Evolutionary conservation across 2,113 vertebrate genomes (phyloP), one percentile per base, ranked within the genome.

Genomic region (Pseudorasbora parva): DNA sequence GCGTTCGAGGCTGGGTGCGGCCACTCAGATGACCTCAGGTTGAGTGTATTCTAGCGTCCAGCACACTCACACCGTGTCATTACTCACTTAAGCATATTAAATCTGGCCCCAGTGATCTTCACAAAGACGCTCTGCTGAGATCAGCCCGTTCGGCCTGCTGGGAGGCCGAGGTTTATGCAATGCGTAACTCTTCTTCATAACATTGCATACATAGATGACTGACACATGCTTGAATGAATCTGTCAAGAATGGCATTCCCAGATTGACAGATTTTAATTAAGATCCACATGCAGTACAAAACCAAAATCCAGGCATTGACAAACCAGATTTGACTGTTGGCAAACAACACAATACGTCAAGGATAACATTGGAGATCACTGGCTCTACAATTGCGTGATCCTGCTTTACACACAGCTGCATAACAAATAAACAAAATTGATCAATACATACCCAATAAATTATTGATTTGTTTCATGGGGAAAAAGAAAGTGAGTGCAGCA

Each of bases 21-120:
- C 51, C 88, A 91, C 84, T 85, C 78, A 85, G 89, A 92, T 94
- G 93, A 94, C 93, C 94, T 94, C 88, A 92, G 89, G 88, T 90
- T 91, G 45, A 87, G 88, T 89, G 90, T 88, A 91, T 92, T 93
- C 92, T 92, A 90, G 88, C 90, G 91, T 93, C 90, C 90, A 85
- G 92, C 56, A 9, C 82, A 85, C 73, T 91, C 79, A 86, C 88
- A 91, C 87, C 90, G 89, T 93, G 86, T 93, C 86, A 93, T 93
- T 94, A 73, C 51, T 25, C 56, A 59, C 23, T 45, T 82, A 45
- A 56, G 49, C 73, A 33, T 75, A 49, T 41, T 41, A n/a, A 69
- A 69, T 69, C 66, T 19, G 33, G 64, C 33, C 66, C 66, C 66
- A 68, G 64, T 21, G 17, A 68, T 68, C 64, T 68, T 68, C 33